Evolutionary conservation across 1,140 invertebrate genomes (phyloP), one percentile per base, ranked within the genome.

Genomic region (Brachystomella parvula): DNA sequence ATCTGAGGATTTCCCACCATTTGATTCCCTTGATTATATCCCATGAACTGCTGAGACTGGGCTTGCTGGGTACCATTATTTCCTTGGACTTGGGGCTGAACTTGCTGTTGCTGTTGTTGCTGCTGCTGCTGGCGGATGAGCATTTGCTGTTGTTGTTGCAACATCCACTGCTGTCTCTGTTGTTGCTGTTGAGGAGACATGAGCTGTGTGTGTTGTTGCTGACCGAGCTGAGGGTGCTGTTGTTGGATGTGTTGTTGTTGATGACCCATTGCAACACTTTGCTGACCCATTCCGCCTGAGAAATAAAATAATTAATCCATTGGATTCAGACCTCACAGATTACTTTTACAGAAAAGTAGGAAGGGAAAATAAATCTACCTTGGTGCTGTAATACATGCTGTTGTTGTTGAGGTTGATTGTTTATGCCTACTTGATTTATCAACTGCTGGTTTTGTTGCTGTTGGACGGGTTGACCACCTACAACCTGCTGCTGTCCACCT

Each of bases 311-410:
- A 57, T 44, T 44, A 44, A 44, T 44, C 39, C 9, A 44, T n/a
- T n/a, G n/a, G n/a, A n/a, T n/a, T n/a, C 47, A 76, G 75, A 56
- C n/a, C n/a, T n/a, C n/a, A n/a, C n/a, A n/a, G n/a, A n/a, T n/a
- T n/a, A n/a, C n/a, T n/a, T n/a, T n/a, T n/a, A n/a, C n/a, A n/a
- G n/a, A n/a, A n/a, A n/a, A n/a, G 39, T 44, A 44, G 17, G 31
- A 60, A 24, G 3, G 19, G 28, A 15, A 12, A 19, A 12, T 32
- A 32, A 12, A 29, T 17, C 39, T 47, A 72, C 71, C 67, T 64
- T 78, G 76, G 73, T 83, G 82, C 67, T 83, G 83, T 17, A 79
- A 80, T 67, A 84, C 74, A 77, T 84, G 82, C 69, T 83, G 77
- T 67, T 81, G 80, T n/a, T 68, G 67, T 56, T 67, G 70, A 26